Percentiles rank a stretch among this genome's conserved stretches.
Evolutionary conservation across 1,140 invertebrate genomes (phyloP).

Genomic region (Zaprionus lachaisei): DNA sequence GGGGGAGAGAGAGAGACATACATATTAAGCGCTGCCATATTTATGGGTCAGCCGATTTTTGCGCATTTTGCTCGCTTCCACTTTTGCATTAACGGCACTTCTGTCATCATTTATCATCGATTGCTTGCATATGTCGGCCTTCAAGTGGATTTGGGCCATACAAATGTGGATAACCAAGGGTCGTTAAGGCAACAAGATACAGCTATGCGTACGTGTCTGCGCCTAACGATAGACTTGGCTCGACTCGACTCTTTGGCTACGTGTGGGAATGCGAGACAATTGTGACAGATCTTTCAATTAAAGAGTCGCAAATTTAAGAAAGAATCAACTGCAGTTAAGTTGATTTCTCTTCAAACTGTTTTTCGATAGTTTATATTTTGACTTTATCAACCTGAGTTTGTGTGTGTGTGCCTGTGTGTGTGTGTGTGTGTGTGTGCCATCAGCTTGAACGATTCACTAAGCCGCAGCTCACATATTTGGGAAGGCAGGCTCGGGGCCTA

Average conservation of each 20-base stretch:
- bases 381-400: not conserved
- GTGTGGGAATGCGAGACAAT: not conserved
- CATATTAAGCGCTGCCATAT: slow-evolving; percentile 53
- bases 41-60: slow-evolving; percentile 69
- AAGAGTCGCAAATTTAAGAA: not conserved
- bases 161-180: slow-evolving; percentile 37
- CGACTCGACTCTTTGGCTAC: not conserved
- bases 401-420: not conserved
- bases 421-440: not conserved
- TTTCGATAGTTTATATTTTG: not conserved
- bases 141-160: slow-evolving; percentile 57
- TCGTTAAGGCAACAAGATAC: slow-evolving; percentile 29
- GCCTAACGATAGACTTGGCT: slow-evolving; percentile 36
- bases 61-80: slow-evolving; percentile 23
- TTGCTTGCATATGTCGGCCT: slow-evolving; percentile 68
- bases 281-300: slow-evolving; percentile 5
- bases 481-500: not conserved
- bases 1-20: slow-evolving; percentile 21
- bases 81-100: slow-evolving; percentile 58
- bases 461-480: not conserved
- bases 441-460: not conserved
- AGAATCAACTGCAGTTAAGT: not conserved
- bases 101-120: slow-evolving; percentile 77
- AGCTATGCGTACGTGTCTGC: slow-evolving; percentile 39
- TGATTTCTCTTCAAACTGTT: not conserved